These are phyloP conservation scores for Mamestra configurata DNA, from an alignment of 1,140 invertebrate species.

Conservation along the genomic window DNA sequence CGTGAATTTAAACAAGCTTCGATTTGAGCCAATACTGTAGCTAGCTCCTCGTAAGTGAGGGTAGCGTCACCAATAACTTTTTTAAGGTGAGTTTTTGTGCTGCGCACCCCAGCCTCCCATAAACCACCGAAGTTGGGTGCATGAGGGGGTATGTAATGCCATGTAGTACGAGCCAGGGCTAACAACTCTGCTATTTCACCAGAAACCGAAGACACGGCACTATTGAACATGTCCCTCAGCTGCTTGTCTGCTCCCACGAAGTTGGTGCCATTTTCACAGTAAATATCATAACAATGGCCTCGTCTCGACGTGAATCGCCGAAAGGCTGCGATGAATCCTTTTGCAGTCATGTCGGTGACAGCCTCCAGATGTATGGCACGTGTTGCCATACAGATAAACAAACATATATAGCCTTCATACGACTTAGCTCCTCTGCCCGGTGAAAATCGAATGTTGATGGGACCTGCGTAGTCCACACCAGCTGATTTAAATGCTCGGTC, in stretches of 20 bases:
- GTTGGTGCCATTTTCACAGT: conserved; percentile 58
- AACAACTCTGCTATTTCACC: background rate
- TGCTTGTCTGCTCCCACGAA: conserved; percentile 67
- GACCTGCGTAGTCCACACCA: too few relatives aligned
- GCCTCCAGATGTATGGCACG: conserved; percentile 57
- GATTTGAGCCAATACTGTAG: conserved; percentile 27
- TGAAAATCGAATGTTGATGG: too few relatives aligned
- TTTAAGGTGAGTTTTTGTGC: background rate
- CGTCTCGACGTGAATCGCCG: conserved; percentile 66
- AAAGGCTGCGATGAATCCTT: conserved; percentile 63
- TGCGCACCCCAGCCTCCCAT: background rate
- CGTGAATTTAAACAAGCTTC: conserved; percentile 47
- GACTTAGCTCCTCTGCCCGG: background rate
- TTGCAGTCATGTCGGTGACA: conserved; percentile 50
- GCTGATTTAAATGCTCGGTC: background rate
- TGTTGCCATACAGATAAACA: conserved; percentile 54
- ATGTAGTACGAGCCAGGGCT: background rate
- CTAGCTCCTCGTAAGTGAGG: conserved; percentile 38
- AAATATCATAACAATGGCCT: conserved; percentile 57
- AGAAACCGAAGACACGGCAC: background rate
- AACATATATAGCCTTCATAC: conserved; percentile 46
- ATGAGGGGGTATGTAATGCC: background rate
- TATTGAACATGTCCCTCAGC: background rate
- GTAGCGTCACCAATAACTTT: conserved; percentile 26
- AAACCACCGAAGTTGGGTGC: background rate